Evolutionary conservation across 2,113 vertebrate species (phyloP).

Genomic region (Bubo blakistoni): DNA sequence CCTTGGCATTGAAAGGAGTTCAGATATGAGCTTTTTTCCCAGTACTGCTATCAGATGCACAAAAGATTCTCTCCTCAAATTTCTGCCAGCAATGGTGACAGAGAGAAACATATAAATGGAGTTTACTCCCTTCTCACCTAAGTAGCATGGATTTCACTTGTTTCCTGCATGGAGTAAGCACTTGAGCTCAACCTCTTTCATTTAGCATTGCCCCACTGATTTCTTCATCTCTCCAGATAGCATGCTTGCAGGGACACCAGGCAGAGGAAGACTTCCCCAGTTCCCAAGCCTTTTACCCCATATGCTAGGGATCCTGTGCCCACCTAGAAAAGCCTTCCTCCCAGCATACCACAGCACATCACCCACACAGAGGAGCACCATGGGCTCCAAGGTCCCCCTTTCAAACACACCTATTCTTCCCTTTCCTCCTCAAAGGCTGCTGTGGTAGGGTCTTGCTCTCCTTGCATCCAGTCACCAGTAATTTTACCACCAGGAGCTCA

Average conservation of each 20-base stretch:
- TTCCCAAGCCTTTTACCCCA: background rate
- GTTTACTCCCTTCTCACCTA: background rate
- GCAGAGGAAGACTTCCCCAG: background rate
- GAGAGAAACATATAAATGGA: background rate
- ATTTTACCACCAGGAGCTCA: background rate
- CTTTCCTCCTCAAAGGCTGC: background rate
- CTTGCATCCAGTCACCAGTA: background rate
- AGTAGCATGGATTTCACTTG: background rate
- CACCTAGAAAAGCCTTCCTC: background rate
- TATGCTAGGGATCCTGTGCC: fast-evolving
- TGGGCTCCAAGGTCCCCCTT: background rate
- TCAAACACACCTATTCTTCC: background rate
- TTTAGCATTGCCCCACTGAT: background rate
- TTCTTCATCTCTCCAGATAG: background rate
- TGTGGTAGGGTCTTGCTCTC: background rate
- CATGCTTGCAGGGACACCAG: background rate
- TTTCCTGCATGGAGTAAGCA: background rate
- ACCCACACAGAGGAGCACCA: fast-evolving
- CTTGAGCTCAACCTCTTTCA: background rate
- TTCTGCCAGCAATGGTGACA: background rate
- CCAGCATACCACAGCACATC: background rate
- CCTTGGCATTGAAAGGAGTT: background rate
- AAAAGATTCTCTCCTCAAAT: background rate
- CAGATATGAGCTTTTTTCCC: background rate
- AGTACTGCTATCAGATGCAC: background rate